Evolutionary conservation across 2,888 invertebrate genomes (phyloP), one percentile per base, ranked within the genome.

Genomic region (Eutolmus rufibarbis): DNA sequence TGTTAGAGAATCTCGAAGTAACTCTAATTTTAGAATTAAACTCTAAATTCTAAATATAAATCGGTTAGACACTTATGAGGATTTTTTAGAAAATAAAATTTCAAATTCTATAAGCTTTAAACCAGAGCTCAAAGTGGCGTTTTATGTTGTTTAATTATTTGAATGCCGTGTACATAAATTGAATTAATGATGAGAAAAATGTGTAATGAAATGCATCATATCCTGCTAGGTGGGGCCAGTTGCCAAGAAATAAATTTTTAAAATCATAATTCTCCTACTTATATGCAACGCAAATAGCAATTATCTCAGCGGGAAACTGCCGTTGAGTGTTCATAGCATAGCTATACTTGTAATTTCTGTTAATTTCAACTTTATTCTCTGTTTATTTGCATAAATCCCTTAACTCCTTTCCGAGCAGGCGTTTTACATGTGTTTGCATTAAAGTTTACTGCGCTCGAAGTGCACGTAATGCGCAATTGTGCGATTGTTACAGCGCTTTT

Each of bases 371-470:
- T 28, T 85, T 31, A 85, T 19, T n/a, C 46, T 16, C 46, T 85
- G 74, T 84, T 40, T 85, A 85, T 85, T 85, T 85, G 85, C 85
- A 85, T 85, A 85, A 85, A 74, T 87, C 85, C 86, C 82, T 86
- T 79, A 88, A 87, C 88, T 74, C 88, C 88, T 86, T 88, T 88
- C 87, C 86, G 57, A 76, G 19, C 43, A 66, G 86, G 88, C 86
- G 87, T 87, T 88, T 88, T 89, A 88, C 88, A 87, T 82, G 57
- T 84, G 84, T 46, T 85, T 46, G 74, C 31, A 46, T 74, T 31
- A 40, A 85, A 31, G 43, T 85, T 85, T 74, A 85, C 74, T 12
- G 74, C 74, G 7, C 43, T 43, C 14, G 43, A 85, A 85, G 74
- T 85, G 85, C 74, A 85, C 23, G 51, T 34, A 74, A 74, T 78